phyloP scores from a whole-genome alignment of 2,797 vertebrate genomes.

The Poeciliopsis presidionis region DNA sequence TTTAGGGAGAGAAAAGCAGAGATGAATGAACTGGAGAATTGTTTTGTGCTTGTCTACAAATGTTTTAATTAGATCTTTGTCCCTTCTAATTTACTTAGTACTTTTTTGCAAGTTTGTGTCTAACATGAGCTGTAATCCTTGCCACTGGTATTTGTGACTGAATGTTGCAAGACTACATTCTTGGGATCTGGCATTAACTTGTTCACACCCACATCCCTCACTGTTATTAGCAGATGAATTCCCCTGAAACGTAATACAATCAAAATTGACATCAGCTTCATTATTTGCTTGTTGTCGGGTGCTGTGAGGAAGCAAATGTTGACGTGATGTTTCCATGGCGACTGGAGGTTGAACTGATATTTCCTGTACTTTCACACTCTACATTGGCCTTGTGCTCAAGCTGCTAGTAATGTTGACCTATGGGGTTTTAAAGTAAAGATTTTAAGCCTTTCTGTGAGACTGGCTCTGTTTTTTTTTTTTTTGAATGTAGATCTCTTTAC shows the following conservation, averaged over 20 bases:
- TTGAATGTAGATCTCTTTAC: neutral
- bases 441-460: neutral
- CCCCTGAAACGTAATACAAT: conserved; percentile 18
- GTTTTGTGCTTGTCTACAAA: neutral
- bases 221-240: conserved; percentile 23
- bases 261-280: conserved; percentile 15
- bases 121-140: conserved; percentile 15
- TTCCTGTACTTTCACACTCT: conserved; percentile 1
- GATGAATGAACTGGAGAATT: neutral
- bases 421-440: conserved; percentile 10
- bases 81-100: neutral
- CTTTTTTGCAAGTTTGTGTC: conserved; percentile 14
- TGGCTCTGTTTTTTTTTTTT: neutral
- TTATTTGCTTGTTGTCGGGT: conserved; percentile 15
- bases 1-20: neutral
- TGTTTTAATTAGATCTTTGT: neutral
- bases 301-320: conserved; percentile 10
- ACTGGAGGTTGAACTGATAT: conserved; percentile 9
- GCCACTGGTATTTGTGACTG: conserved; percentile 25
- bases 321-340: conserved; percentile 20
- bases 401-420: conserved; percentile 3
- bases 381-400: neutral
- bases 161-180: conserved; percentile 51
- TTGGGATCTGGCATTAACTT: conserved; percentile 23
- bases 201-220: conserved; percentile 38